phyloP scores from a whole-genome alignment of 2,888 invertebrate genomes.

The Penaeus monodon region DNA sequence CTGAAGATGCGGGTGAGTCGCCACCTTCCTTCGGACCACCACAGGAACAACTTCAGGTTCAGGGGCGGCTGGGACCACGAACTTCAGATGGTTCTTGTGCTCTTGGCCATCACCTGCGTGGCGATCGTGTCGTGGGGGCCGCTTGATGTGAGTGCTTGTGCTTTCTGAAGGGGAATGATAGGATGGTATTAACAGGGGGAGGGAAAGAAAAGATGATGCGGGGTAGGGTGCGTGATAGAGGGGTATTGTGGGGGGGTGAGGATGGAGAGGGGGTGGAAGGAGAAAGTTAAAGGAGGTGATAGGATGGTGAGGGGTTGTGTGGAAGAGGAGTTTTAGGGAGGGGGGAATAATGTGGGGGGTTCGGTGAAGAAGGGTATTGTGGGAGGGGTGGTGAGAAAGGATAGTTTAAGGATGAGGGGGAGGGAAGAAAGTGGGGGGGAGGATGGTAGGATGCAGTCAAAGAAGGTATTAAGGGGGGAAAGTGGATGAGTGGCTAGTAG shows the following conservation, averaged over 20 bases:
- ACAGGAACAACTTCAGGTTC: slow-evolving; percentile 47
- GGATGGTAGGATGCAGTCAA: not conserved
- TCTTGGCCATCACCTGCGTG: slow-evolving; percentile 69
- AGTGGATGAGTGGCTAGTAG: too few species aligned
- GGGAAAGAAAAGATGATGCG: not conserved
- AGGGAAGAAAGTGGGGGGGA: not conserved
- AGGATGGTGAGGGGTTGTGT: not conserved
- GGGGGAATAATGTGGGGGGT: not conserved
- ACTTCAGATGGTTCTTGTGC: slow-evolving; percentile 69
- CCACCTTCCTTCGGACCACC: not conserved
- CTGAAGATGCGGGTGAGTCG: slow-evolving; percentile 42
- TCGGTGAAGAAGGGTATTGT: too few species aligned
- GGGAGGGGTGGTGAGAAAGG: too few species aligned
- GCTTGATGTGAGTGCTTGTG: slow-evolving; percentile 63
- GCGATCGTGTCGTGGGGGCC: slow-evolving; percentile 70
- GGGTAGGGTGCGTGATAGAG: not conserved
- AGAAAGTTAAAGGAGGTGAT: not conserved
- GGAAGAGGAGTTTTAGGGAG: not conserved
- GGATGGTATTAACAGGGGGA: too few species aligned
- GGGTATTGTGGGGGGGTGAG: not conserved
- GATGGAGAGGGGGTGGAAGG: not conserved
- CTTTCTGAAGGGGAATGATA: too few species aligned
- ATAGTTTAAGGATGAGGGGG: too few species aligned
- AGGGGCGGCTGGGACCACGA: slow-evolving; percentile 67
- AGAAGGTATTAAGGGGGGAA: too few species aligned